A percentile compares a stretch with the other conserved stretches of the same genome.
Conservation (phyloP, 2,888 invertebrate genomes). For the Athalia cordata region DNA sequence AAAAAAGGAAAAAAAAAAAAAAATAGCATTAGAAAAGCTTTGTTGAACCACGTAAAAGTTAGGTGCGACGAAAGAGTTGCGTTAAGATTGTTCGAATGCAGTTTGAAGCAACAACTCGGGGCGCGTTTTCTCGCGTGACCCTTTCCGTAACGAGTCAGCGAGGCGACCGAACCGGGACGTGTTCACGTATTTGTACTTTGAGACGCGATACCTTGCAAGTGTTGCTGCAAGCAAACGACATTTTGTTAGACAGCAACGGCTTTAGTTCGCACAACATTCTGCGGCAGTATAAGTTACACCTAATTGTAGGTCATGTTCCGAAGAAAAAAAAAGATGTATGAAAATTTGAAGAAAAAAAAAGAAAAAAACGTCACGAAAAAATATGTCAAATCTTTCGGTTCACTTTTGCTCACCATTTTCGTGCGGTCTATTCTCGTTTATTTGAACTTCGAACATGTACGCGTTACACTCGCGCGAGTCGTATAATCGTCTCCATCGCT, state of each 20-base stretch:
- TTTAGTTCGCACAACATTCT: neutral
- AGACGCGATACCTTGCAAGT: neutral
- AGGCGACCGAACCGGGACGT: conserved; percentile 1
- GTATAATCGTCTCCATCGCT: too few relatives aligned
- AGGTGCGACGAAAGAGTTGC: neutral
- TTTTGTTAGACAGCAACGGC: neutral
- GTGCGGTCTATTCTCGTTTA: too few relatives aligned
- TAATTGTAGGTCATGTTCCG: neutral
- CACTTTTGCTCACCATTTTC: too few relatives aligned
- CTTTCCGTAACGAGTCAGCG: conserved; percentile 1
- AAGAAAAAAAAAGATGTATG: too few relatives aligned
- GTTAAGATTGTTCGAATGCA: neutral
- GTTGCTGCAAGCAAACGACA: conserved; percentile 7
- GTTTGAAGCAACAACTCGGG: conserved; percentile 4
- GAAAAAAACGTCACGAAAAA: too few relatives aligned
- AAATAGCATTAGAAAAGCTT: too few relatives aligned
- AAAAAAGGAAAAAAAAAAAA: too few relatives aligned
- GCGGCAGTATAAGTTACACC: neutral
- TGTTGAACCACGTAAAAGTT: too few relatives aligned
- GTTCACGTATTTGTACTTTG: conserved; percentile 1
- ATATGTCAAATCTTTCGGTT: too few relatives aligned
- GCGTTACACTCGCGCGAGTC: too few relatives aligned
- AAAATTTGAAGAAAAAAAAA: too few relatives aligned
- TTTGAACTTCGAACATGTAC: too few relatives aligned
- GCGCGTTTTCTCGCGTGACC: conserved; percentile 21